Percentiles rank a stretch among this genome's conserved stretches.
Conservation (phyloP, 2,888 invertebrate genomes). For the Eupeodes latifasciatus region DNA sequence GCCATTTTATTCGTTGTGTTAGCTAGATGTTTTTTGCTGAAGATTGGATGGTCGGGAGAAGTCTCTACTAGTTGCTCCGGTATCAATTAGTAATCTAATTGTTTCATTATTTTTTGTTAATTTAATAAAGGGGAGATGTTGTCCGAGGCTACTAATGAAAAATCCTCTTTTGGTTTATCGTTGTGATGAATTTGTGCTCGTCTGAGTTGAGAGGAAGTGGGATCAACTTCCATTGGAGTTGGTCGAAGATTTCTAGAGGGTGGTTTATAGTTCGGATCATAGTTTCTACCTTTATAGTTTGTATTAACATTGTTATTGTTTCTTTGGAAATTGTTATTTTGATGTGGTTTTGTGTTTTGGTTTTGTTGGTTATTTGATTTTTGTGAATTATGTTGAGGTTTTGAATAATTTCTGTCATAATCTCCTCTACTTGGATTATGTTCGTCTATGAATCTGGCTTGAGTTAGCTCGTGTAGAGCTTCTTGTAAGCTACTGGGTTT, state of each 20-base stretch:
- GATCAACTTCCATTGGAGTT: slow-evolving; percentile 1
- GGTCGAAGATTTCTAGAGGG: slow-evolving; percentile 1
- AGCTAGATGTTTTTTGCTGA: too few relatives aligned
- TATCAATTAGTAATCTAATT: not conserved
- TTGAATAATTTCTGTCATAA: not conserved
- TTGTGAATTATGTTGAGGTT: slow-evolving; percentile 1
- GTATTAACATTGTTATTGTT: slow-evolving; percentile 1
- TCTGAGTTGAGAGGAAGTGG: not conserved
- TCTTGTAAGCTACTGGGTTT: not conserved
- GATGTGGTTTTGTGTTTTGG: not conserved
- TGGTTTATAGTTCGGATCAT: not conserved
- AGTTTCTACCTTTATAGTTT: slow-evolving; percentile 1
- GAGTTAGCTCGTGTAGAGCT: not conserved
- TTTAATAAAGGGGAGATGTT: not conserved
- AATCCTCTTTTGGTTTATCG: slow-evolving; percentile 1
- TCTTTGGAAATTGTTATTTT: not conserved
- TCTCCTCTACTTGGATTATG: slow-evolving; percentile 1
- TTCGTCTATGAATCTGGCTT: not conserved
- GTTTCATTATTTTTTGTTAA: too few relatives aligned
- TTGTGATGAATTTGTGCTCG: not conserved
- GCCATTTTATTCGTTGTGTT: too few relatives aligned
- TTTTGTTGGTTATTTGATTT: slow-evolving; percentile 1
- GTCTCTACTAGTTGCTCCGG: slow-evolving; percentile 1
- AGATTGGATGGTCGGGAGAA: too few relatives aligned
- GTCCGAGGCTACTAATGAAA: slow-evolving; percentile 1